A percentile compares a stretch with the other conserved stretches of the same genome.
Evolutionary conservation across 2,888 invertebrate genomes (phyloP).

Genomic region (Steinernema carpocapsae): DNA sequence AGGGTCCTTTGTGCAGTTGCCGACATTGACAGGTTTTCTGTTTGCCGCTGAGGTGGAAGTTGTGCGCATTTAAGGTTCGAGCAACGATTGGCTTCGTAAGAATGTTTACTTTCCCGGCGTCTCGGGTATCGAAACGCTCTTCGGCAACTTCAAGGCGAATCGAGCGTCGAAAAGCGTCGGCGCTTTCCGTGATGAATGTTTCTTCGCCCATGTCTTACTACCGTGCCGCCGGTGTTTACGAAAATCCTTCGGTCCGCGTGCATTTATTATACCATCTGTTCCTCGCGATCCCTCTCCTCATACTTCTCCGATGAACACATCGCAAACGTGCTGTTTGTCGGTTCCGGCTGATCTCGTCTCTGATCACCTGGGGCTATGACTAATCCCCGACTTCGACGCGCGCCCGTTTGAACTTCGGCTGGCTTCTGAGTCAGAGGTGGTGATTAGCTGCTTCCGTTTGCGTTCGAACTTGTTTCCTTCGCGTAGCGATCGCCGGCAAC

Average conservation of each 20-base stretch:
- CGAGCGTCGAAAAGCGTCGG: neutral
- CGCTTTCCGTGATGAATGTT: constrained; percentile 25
- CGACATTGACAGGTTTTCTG: constrained; percentile 27
- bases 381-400: neutral
- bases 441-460: neutral
- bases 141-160: neutral
- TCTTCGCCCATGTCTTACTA: constrained; percentile 8
- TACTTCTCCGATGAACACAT: neutral
- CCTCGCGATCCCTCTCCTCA: neutral
- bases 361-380: neutral
- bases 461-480: neutral
- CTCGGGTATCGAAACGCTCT: neutral
- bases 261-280: constrained; percentile 33
- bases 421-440: too few species aligned
- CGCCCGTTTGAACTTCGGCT: too few species aligned
- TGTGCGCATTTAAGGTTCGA: constrained; percentile 8
- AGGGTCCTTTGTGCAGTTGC: constrained; percentile 12
- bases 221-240: constrained; percentile 34
- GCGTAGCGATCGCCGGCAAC: neutral
- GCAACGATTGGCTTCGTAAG: neutral
- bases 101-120: neutral
- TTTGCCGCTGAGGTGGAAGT: neutral
- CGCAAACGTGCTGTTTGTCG: too few species aligned
- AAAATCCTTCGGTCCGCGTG: neutral
- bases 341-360: too few species aligned